Conservation (phyloP, 2,888 invertebrate species). For the Linnaemya vulpina region DNA sequence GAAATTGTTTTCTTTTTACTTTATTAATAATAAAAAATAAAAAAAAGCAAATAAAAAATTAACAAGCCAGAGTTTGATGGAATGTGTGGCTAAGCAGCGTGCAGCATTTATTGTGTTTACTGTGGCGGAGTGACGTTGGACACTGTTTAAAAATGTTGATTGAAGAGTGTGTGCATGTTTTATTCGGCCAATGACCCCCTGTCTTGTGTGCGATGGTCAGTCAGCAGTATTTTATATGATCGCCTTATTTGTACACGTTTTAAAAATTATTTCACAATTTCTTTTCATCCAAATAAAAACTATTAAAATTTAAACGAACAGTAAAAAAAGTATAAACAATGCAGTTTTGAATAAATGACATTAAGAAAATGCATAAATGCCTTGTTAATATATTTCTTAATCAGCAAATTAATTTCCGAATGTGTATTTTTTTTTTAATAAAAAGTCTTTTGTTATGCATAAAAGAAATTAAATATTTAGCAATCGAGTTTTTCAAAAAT, state of each 20-base stretch:
- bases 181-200: conserved; percentile 51
- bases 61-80: no score
- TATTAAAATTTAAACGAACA: background rate
- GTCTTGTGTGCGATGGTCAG: conserved; percentile 1
- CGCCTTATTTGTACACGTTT: conserved; percentile 32
- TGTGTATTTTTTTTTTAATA: background rate
- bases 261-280: conserved; percentile 26
- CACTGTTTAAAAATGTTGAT: conserved; percentile 17
- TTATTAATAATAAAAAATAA: no score
- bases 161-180: conserved; percentile 26
- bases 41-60: no score
- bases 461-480: no score
- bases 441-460: background rate
- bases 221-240: conserved; percentile 30
- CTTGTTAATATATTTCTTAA: background rate
- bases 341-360: background rate
- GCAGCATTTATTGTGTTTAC: conserved; percentile 36
- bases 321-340: background rate
- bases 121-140: conserved; percentile 6
- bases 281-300: background rate
- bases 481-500: no score
- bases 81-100: conserved; percentile 13
- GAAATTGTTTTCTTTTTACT: background rate
- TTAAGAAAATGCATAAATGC: background rate
- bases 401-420: background rate